A percentile compares a stretch with the other conserved stretches of the same genome.
Conservation (phyloP, 2,797 vertebrate species). For the Dendrocincla fuliginosa region DNA sequence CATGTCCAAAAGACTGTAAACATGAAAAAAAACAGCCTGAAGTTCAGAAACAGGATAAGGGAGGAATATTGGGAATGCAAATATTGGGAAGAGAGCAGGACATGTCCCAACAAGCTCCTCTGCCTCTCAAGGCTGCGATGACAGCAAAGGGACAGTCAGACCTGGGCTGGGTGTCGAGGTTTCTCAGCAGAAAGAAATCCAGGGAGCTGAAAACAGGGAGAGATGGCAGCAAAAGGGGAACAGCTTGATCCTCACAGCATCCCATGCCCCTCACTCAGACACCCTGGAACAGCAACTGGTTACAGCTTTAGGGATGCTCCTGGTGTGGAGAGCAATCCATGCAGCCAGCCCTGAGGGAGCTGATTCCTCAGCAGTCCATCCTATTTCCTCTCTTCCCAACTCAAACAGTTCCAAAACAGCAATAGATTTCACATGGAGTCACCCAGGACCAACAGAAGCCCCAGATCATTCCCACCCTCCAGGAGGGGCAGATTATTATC, state of each 20-base stretch:
- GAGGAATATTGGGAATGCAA: neutral
- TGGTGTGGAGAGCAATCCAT: neutral
- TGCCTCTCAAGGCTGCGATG: neutral
- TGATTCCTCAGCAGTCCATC: neutral
- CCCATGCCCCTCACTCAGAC: neutral
- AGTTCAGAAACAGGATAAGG: neutral
- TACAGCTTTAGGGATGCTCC: neutral
- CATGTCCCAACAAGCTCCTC: neutral
- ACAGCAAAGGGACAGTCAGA: neutral
- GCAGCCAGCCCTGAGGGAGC: neutral
- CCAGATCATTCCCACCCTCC: neutral
- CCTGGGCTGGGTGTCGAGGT: neutral
- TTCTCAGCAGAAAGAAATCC: neutral
- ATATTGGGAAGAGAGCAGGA: neutral
- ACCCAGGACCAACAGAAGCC: neutral
- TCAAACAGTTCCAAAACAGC: neutral
- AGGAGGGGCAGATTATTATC: too few species aligned
- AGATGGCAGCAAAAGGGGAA: neutral
- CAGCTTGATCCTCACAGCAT: neutral
- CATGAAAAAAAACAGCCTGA: neutral
- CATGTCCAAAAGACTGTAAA: neutral
- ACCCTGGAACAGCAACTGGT: neutral
- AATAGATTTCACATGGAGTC: neutral
- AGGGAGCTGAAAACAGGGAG: neutral
- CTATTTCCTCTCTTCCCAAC: neutral